Percentiles rank a stretch among this genome's conserved stretches.
phyloP scores from a whole-genome alignment of 2,888 invertebrate species.

The Norana najaformis region DNA sequence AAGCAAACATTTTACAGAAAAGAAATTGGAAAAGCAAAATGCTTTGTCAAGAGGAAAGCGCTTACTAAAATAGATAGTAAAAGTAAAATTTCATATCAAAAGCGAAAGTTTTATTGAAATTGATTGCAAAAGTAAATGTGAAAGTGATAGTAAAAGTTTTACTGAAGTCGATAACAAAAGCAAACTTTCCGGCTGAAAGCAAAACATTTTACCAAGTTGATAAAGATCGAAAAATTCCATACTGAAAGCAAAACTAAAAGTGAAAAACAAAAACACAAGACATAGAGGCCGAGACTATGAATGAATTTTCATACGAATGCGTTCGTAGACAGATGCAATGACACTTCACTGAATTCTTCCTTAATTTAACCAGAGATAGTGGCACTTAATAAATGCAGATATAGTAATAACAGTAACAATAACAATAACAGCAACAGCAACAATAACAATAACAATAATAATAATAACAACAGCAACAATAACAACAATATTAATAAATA shows the following conservation, averaged over 20 bases:
- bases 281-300: background rate
- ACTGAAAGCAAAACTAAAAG: background rate
- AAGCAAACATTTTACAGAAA: background rate
- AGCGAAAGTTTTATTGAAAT: background rate
- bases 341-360: too few species aligned
- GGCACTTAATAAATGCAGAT: too few species aligned
- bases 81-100: background rate
- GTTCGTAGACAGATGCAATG: too few species aligned
- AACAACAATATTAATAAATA: too few species aligned
- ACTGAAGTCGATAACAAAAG: constrained; percentile 3
- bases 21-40: background rate
- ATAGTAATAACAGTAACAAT: too few species aligned
- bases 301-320: background rate
- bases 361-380: too few species aligned
- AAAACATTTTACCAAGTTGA: background rate
- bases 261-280: background rate
- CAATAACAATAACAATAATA: too few species aligned
- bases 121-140: background rate
- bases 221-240: background rate
- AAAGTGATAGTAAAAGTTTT: background rate
- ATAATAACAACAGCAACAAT: too few species aligned
- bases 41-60: background rate
- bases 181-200: background rate
- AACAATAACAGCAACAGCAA: too few species aligned
- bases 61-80: background rate